phyloP scores from a whole-genome alignment of 1,140 invertebrate species.

The Chionoecetes opilio region DNA sequence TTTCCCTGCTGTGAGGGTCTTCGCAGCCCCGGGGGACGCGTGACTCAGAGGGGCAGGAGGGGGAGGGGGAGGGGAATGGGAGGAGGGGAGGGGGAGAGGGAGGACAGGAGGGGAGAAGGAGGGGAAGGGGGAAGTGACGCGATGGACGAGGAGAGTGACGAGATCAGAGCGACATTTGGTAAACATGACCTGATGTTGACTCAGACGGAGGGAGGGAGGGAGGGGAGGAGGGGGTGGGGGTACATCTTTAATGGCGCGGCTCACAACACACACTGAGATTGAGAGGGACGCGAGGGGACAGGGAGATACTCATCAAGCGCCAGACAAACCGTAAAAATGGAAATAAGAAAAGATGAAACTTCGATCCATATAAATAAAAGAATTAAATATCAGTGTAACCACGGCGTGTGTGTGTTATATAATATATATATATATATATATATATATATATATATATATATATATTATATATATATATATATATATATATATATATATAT shows the following conservation, averaged over 20 bases:
- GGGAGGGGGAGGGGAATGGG: neutral
- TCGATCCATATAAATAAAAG: no score
- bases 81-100: neutral
- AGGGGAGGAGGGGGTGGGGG: neutral
- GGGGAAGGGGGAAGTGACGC: neutral
- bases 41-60: neutral
- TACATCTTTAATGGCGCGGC: neutral
- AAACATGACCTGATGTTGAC: slow-evolving; percentile 5
- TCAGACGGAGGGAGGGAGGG: neutral
- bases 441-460: no score
- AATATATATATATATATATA: no score
- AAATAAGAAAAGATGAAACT: no score
- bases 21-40: neutral
- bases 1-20: neutral
- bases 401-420: no score
- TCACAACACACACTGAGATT: neutral
- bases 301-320: neutral
- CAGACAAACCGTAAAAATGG: neutral
- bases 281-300: neutral
- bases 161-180: neutral
- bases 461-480: no score
- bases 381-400: no score
- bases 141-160: slow-evolving; percentile 1
- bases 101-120: neutral
- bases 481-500: no score